Evolutionary conservation across 2,113 vertebrate species (phyloP).

Genomic region (Rhynchomys soricoides): DNA sequence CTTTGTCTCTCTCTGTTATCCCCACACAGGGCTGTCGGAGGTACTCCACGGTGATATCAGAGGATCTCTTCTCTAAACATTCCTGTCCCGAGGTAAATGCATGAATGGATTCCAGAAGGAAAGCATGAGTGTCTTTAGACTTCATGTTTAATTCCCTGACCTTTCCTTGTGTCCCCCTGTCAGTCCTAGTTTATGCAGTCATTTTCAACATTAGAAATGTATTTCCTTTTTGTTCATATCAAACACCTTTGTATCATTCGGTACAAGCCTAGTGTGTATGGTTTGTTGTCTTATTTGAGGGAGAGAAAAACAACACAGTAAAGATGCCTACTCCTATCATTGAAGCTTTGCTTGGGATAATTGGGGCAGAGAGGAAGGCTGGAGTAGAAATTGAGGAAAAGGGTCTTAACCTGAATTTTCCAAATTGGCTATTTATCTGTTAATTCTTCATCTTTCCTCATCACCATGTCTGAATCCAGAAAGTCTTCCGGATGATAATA

Average conservation of each 20-base stretch:
- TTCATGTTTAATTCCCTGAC: slow-evolving; percentile 54
- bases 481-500: slow-evolving; percentile 82
- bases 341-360: slow-evolving; percentile 73
- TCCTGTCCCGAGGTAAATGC: slow-evolving; percentile 54
- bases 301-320: slow-evolving; percentile 58
- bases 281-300: slow-evolving; percentile 61
- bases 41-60: slow-evolving; percentile 34
- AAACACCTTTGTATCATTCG: slow-evolving; percentile 55
- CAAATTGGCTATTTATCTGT: slow-evolving; percentile 82
- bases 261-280: background rate
- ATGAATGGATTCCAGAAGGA: slow-evolving; percentile 41
- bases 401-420: slow-evolving; percentile 78
- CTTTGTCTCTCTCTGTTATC: slow-evolving; percentile 51
- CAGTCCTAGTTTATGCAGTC: slow-evolving; percentile 36
- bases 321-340: slow-evolving; percentile 69
- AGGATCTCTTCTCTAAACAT: slow-evolving; percentile 44
- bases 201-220: slow-evolving; percentile 65
- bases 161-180: slow-evolving; percentile 48
- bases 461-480: slow-evolving; percentile 82
- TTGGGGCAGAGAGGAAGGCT: slow-evolving; percentile 65
- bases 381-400: slow-evolving; percentile 72
- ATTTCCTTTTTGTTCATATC: slow-evolving; percentile 37
- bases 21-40: slow-evolving; percentile 7
- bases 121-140: slow-evolving; percentile 36
- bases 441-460: slow-evolving; percentile 80